Base-by-base conservation (phyloP, 2,888 invertebrate species). In the Eudemis profundana region DNA sequence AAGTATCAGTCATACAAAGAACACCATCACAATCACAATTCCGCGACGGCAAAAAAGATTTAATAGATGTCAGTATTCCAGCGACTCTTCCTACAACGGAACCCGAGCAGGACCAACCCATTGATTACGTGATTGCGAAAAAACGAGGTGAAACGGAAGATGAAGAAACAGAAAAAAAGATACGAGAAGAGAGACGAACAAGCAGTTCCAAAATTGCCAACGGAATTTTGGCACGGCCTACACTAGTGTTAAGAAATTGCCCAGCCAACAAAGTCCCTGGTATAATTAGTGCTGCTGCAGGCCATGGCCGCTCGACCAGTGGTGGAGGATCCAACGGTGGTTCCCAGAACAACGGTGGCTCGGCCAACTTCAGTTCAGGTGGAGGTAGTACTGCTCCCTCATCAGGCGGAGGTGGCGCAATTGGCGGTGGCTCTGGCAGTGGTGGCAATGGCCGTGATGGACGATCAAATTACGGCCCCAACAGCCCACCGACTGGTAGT, bases 91-190 rank as follows among this genome's bases (percentile, higher is more conserved):
- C 93, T 4, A 72, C 90, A 46, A 70, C 90, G 67, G 95, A 95
- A 75, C 95, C 95, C 0, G 95, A 95, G 82, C 96, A 96, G 86
- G 97, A 97, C 68, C 97, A 97, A 75, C 97, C 97, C 0, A 97
- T 97, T 68, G 97, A 97, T 81, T 97, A 97, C 82, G 97, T 95
- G 78, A 96, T 97, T 71, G 97, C 97, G 21, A 97, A 96, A 83
- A 94, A 96, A 77, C 93, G 95, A 68, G 95, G 95, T 5, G 94
- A 95, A 79, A 87, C 91, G 8, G 95, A 94, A 80, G 94, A 95
- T 72, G 95, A 95, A 77, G 94, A 94, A 81, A 94, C 94, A 68
- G 96, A 94, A 87, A 95, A 93, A 74, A 94, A 94, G 79, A 93
- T 94, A 19, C 92, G 95, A 70, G 95, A 95, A 79, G 95, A 95